These are phyloP conservation scores for Plemyria rubiginata DNA, from an alignment of 2,888 invertebrate species.

Conservation along the genomic window DNA sequence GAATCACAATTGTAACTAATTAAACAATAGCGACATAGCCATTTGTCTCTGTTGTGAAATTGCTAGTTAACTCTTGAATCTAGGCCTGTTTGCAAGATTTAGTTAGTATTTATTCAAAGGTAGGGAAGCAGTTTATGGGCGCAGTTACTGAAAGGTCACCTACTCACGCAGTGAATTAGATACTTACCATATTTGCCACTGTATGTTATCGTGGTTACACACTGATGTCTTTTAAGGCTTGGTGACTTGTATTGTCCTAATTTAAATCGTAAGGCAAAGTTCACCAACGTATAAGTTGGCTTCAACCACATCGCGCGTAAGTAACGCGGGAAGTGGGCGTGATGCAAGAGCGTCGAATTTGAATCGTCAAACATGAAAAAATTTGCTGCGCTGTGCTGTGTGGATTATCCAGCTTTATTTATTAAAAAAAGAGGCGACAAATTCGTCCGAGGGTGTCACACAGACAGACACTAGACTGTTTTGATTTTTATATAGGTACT, in stretches of 20 bases:
- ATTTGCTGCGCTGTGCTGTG: no score
- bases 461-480: no score
- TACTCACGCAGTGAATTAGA: conserved; percentile 15
- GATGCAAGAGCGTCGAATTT: no score
- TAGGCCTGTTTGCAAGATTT: conserved; percentile 26
- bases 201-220: conserved; percentile 1
- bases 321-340: no score
- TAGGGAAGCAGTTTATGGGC: conserved; percentile 22
- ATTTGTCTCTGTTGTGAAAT: conserved; percentile 37
- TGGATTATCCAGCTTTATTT: no score
- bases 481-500: no score
- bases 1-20: conserved; percentile 44
- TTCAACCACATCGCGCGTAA: no score
- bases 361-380: no score
- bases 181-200: conserved; percentile 21
- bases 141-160: conserved; percentile 24
- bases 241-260: conserved; percentile 1
- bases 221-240: conserved; percentile 16
- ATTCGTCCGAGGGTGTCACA: no score
- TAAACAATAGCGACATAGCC: conserved; percentile 48
- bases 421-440: no score
- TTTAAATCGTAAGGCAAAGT: neutral
- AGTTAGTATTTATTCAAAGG: conserved; percentile 16
- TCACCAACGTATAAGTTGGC: no score
- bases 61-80: conserved; percentile 33